These are phyloP conservation scores for Serranus cabrilla DNA, from an alignment of 2,797 vertebrate genomes.

Conservation along the genomic window DNA sequence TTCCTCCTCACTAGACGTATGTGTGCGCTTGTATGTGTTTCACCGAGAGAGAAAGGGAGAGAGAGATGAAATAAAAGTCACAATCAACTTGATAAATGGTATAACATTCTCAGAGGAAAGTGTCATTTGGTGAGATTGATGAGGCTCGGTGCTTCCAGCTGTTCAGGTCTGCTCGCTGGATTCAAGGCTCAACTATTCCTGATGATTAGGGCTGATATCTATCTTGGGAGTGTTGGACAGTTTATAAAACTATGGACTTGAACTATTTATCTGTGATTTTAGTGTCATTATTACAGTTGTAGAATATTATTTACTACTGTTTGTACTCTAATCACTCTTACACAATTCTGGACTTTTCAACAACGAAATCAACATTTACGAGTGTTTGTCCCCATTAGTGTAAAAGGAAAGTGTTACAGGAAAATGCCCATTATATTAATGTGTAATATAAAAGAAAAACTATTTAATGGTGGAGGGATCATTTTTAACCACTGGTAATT, in stretches of 20 bases:
- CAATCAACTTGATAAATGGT: constrained; percentile 70
- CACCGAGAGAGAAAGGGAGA: constrained; percentile 15
- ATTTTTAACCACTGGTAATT: constrained; percentile 43
- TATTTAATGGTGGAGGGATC: constrained; percentile 28
- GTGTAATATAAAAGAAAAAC: constrained; percentile 19
- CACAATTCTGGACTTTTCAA: background rate
- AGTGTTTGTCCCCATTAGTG: constrained; percentile 2
- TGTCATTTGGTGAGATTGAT: constrained; percentile 63
- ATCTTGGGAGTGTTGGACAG: constrained; percentile 3
- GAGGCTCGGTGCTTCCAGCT: constrained; percentile 43
- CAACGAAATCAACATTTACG: background rate
- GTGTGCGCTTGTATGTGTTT: constrained; percentile 13
- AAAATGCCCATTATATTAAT: constrained; percentile 13
- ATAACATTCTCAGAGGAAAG: constrained; percentile 54
- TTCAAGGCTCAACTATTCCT: constrained; percentile 47
- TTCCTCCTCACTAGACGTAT: constrained; percentile 22
- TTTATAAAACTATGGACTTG: constrained; percentile 22
- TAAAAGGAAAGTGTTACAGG: background rate
- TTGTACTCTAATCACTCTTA: background rate
- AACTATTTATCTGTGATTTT: constrained; percentile 35
- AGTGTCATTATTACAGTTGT: background rate
- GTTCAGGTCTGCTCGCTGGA: constrained; percentile 41
- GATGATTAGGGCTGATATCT: constrained; percentile 26
- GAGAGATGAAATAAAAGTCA: constrained; percentile 72
- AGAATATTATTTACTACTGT: background rate